Conservation (phyloP, 2,797 vertebrate genomes). For the Bradypus variegatus region DNA sequence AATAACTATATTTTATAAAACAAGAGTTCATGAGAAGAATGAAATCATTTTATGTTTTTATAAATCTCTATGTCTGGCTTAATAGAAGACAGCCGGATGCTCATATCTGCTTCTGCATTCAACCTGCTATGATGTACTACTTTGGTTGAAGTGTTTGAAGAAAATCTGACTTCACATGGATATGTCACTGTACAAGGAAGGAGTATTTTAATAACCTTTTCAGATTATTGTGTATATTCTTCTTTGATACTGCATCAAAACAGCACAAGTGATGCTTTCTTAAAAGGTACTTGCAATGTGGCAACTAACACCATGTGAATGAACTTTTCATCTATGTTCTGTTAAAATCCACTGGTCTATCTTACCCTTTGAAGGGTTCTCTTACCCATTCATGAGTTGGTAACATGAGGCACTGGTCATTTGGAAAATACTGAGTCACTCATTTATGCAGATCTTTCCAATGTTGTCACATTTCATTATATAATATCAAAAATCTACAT, state of each 20-base stretch:
- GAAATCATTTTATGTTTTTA: constrained; percentile 39
- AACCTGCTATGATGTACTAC: not conserved
- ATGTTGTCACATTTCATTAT: not conserved
- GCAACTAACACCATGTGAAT: not conserved
- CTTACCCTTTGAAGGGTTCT: not conserved
- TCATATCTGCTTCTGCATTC: not conserved
- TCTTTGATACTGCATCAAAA: not conserved
- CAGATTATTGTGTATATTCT: not conserved
- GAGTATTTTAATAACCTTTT: not conserved
- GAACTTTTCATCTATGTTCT: not conserved
- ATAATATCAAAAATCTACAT: not conserved
- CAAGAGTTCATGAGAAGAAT: constrained; percentile 1
- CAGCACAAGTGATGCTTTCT: not conserved
- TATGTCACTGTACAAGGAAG: not conserved
- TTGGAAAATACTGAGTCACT: not conserved
- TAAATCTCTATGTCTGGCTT: constrained; percentile 29
- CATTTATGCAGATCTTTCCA: not conserved
- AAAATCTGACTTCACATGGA: constrained; percentile 19
- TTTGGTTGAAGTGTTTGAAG: not conserved
- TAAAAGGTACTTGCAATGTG: not conserved
- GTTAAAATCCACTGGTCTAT: not conserved
- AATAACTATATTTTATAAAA: constrained; percentile 17
- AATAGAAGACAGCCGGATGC: not conserved
- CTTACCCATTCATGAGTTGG: not conserved
- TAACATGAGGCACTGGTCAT: not conserved